Base-by-base conservation (phyloP, 1,140 invertebrate genomes). In the Pogonognathellus flavescens region DNA sequence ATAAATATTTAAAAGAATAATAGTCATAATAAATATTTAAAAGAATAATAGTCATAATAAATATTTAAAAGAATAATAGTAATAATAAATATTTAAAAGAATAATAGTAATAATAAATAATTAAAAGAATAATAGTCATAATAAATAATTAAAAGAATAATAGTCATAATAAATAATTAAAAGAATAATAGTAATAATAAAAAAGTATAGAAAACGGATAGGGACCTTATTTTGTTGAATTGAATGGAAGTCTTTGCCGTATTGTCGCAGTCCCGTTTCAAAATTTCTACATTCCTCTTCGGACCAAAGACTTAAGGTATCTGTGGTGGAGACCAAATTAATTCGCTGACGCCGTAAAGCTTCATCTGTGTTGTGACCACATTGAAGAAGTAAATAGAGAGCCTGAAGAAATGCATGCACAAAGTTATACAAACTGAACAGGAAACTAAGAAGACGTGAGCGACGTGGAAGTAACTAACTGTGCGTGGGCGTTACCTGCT, bases 261-360 rank as follows among this genome's bases (percentile, higher is more conserved):
- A 97, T 83, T 93, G 94, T 89, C 97, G 93, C 3, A 99, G 93
- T 80, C 97, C 97, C 90, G 95, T 95, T 92, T 99, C 98, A 92
- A 99, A 99, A 92, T 97, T 97, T 86, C 95, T 93, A 92, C 97
- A 99, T 90, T 99, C 98, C 91, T 99, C 97, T 90, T 99, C 97
- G 18, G 97, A 98, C 97, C 98, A 99, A 6, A 97, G 92, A 90
- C 95, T 96, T 91, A 95, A 94, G 0, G 94, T 93, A 86, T 95
- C 94, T 22, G 95, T 91, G 0, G 66, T 60, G 16, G 85, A 81
- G 1, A 66, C 20, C 18, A 93, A 93, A 90, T 96, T 96, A 89
- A 96, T 94, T 90, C 96, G 94, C 87, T 96, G 93, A 82, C 96
- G 92, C 85, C 97, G 91, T 72, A 98, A 90, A 6, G 97, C 97